Conservation (phyloP, 2,888 invertebrate genomes). For the Drosophila vallismaia region DNA sequence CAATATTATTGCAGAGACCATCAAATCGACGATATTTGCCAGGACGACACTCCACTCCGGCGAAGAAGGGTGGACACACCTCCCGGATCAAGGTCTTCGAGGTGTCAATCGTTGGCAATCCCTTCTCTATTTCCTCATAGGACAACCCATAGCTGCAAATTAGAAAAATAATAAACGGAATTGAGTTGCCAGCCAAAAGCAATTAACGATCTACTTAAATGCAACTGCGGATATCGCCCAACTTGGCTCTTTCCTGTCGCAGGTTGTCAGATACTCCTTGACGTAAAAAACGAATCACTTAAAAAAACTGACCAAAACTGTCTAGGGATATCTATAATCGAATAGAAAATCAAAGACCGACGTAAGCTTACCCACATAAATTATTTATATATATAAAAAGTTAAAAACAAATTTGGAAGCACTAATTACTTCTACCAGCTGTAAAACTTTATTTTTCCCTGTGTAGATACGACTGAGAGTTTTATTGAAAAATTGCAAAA, state of each 20-base stretch:
- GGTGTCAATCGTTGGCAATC: constrained; percentile 93
- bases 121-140: constrained; percentile 94
- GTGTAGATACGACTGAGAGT: constrained; percentile 22
- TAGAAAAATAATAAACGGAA: constrained; percentile 1
- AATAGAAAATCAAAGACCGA: not conserved
- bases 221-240: constrained; percentile 49
- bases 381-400: not conserved
- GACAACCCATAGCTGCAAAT: constrained; percentile 90
- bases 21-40: constrained; percentile 94
- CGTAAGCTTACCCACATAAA: too few species aligned
- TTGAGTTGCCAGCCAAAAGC: constrained; percentile 19
- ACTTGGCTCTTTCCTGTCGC: constrained; percentile 59
- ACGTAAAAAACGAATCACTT: constrained; percentile 1
- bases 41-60: constrained; percentile 93
- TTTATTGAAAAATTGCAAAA: constrained; percentile 69
- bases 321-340: not conserved
- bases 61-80: constrained; percentile 93
- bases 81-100: constrained; percentile 93
- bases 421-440: not conserved
- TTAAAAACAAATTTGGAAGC: too few species aligned
- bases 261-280: constrained; percentile 26
- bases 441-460: not conserved
- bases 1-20: constrained; percentile 94
- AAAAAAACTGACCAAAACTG: not conserved
- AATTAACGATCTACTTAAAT: constrained; percentile 32